phyloP scores from a whole-genome alignment of 2,113 vertebrate species.

The Cebus imitator region DNA sequence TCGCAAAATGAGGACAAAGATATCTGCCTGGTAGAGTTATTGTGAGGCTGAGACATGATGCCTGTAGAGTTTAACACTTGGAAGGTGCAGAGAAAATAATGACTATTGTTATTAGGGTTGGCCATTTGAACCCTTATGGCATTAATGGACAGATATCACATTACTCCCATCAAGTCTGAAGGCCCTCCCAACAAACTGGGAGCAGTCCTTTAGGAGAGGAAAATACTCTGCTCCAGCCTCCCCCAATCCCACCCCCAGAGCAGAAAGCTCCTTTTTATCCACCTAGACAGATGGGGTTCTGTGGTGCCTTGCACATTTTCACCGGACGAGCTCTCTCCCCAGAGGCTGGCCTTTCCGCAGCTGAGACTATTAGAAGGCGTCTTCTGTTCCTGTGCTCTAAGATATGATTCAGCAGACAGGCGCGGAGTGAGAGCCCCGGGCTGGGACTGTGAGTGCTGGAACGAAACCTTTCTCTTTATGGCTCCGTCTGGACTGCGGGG shows the following conservation, averaged over 20 bases:
- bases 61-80: background rate
- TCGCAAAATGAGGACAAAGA: background rate
- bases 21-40: background rate
- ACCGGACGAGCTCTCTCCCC: background rate
- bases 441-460: background rate
- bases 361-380: background rate
- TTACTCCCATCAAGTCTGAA: background rate
- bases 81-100: background rate
- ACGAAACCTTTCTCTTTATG: background rate
- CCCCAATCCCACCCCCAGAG: fast-evolving
- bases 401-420: background rate
- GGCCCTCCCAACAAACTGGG: background rate
- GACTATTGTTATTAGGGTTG: background rate
- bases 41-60: background rate
- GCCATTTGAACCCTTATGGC: background rate
- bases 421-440: fast-evolving
- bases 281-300: background rate
- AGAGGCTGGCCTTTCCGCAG: background rate
- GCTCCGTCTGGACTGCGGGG: background rate
- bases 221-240: too few species aligned
- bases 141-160: background rate
- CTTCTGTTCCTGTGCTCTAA: background rate
- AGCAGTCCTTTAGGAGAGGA: background rate
- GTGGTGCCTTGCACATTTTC: background rate
- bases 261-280: background rate